Percentiles rank a stretch among this genome's conserved stretches.
Evolutionary conservation across 2,888 invertebrate genomes (phyloP).

Genomic region (Netelia melanura): DNA sequence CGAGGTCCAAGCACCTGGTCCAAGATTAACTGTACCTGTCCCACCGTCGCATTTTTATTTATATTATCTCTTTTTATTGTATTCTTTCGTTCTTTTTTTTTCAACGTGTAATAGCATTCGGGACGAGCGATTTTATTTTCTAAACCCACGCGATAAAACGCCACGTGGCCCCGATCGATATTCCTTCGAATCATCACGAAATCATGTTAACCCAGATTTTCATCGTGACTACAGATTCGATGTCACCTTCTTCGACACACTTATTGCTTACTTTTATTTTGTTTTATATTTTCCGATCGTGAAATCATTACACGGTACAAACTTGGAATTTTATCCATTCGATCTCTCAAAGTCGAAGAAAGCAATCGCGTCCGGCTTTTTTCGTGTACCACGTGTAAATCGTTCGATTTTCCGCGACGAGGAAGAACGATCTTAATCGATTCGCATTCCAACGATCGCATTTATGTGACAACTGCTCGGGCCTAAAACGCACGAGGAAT

Average conservation of each 20-base stretch:
- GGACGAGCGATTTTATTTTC: slow-evolving; percentile 25
- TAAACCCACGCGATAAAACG: slow-evolving; percentile 23
- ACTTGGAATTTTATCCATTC: slow-evolving; percentile 1
- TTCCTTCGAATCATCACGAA: slow-evolving; percentile 11
- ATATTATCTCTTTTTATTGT: neutral
- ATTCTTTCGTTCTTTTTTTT: slow-evolving; percentile 1
- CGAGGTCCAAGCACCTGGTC: slow-evolving; percentile 44
- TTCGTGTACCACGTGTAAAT: slow-evolving; percentile 29
- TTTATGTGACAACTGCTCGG: slow-evolving; percentile 62
- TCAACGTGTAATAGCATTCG: neutral
- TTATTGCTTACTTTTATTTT: neutral
- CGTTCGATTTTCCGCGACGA: slow-evolving; percentile 37
- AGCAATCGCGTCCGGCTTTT: slow-evolving; percentile 18
- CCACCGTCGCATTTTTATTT: slow-evolving; percentile 33
- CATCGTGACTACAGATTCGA: slow-evolving; percentile 4
- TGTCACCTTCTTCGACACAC: neutral
- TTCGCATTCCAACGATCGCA: slow-evolving; percentile 76
- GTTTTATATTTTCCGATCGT: neutral
- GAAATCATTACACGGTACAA: neutral
- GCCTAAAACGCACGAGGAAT: slow-evolving; percentile 75
- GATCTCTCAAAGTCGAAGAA: slow-evolving; percentile 46
- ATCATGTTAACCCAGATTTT: slow-evolving; percentile 50
- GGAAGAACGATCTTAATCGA: slow-evolving; percentile 62
- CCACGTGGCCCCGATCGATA: slow-evolving; percentile 45
- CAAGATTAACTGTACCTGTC: slow-evolving; percentile 50